Percentiles rank a stretch among this genome's conserved stretches.
These are phyloP conservation scores for Bombus soroeensis DNA, from an alignment of 1,140 invertebrate genomes.

Conservation along the genomic window DNA sequence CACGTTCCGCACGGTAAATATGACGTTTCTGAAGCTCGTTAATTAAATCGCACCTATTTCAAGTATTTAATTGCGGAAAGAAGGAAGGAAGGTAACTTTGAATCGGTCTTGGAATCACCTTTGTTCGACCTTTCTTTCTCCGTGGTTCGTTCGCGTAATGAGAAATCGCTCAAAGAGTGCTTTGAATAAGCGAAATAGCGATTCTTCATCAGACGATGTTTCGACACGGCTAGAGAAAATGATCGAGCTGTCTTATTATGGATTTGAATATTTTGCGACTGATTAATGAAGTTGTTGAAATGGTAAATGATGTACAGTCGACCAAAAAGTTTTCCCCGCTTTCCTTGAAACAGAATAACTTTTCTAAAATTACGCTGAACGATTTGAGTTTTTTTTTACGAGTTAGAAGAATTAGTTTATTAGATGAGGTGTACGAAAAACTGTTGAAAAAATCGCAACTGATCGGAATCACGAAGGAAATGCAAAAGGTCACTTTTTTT, in stretches of 20 bases:
- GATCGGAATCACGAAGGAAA: too few species aligned
- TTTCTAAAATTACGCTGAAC: too few species aligned
- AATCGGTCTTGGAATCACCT: constrained; percentile 30
- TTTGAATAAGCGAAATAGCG: background rate
- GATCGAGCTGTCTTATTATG: background rate
- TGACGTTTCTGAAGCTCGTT: constrained; percentile 31
- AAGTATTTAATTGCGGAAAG: constrained; percentile 39
- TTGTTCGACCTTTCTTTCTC: background rate
- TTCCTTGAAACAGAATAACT: too few species aligned
- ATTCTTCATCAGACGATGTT: background rate
- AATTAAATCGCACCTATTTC: constrained; percentile 39
- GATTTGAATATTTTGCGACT: too few species aligned
- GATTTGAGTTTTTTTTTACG: too few species aligned
- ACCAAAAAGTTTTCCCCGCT: too few species aligned
- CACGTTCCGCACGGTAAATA: constrained; percentile 10
- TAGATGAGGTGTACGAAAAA: too few species aligned
- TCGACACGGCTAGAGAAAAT: background rate
- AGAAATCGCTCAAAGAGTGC: constrained; percentile 29
- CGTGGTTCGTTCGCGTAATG: constrained; percentile 7
- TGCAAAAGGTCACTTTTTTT: too few species aligned
- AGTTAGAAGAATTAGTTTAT: too few species aligned
- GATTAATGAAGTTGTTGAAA: too few species aligned
- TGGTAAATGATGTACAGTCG: too few species aligned
- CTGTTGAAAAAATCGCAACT: too few species aligned
- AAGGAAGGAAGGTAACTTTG: constrained; percentile 38